A percentile compares a stretch with the other conserved stretches of the same genome.
Conservation (phyloP, 2,888 invertebrate genomes). For the Drosophila siamana region DNA sequence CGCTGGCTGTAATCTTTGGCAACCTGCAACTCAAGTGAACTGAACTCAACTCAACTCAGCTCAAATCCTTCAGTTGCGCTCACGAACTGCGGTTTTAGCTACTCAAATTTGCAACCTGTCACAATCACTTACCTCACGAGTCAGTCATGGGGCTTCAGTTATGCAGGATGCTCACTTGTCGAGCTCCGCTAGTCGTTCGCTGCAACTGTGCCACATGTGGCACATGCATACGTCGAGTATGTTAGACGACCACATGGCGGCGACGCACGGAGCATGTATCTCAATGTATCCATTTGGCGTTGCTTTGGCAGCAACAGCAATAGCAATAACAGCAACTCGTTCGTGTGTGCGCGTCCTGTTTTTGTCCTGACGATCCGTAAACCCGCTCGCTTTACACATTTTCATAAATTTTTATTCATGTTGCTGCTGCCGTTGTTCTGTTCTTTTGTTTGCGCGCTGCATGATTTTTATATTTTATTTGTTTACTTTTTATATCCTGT, state of each 20-base stretch:
- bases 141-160: slow-evolving; percentile 23
- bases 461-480: slow-evolving; percentile 66
- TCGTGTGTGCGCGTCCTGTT: slow-evolving; percentile 6
- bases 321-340: neutral
- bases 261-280: neutral
- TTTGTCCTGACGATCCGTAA: slow-evolving; percentile 27
- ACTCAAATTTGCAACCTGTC: slow-evolving; percentile 49
- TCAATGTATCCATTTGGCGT: slow-evolving; percentile 43
- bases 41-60: neutral
- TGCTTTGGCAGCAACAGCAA: slow-evolving; percentile 45
- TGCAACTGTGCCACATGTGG: slow-evolving; percentile 18
- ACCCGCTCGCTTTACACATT: slow-evolving; percentile 51
- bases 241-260: slow-evolving; percentile 12
- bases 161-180: slow-evolving; percentile 17
- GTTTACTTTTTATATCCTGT: slow-evolving; percentile 35
- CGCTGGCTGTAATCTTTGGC: slow-evolving; percentile 4
- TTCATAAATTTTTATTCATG: slow-evolving; percentile 72
- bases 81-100: slow-evolving; percentile 32
- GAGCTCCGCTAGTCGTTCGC: neutral
- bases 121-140: slow-evolving; percentile 40
- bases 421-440: slow-evolving; percentile 33
- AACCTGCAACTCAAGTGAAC: neutral
- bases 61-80: slow-evolving; percentile 19
- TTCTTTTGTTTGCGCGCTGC: slow-evolving; percentile 45
- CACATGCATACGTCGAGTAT: slow-evolving; percentile 1